Base-by-base conservation (phyloP, 2,797 vertebrate genomes). In the Remorina albescens region DNA sequence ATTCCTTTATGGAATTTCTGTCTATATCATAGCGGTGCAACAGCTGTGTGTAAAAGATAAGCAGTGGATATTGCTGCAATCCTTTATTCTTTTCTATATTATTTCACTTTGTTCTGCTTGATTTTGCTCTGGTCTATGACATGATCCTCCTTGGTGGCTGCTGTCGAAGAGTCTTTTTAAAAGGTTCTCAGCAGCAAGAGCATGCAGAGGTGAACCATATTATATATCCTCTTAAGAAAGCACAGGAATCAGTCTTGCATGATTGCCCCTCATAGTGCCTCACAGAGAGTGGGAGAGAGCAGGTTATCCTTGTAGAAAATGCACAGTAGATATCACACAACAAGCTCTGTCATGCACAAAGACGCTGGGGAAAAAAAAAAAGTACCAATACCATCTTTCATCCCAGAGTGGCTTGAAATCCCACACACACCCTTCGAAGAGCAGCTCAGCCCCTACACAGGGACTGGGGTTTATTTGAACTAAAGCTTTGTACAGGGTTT, bases 201-300 rank as follows among this genome's bases (percentile, higher is more conserved):
- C 80, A 89, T 83, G 83, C 80, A 86, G 78, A 89, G 86, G 87
- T 89, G 89, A 92, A 85, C 89, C 85, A 89, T 89, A 88, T 91
- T 91, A 92, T 89, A 89, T 88, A 88, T 90, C 90, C 89, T 92
- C 90, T 90, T 93, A 93, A 92, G 87, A 85, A 88, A 91, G 88
- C 87, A 66, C 83, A 80, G 82, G 91, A 94, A 92, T 93, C 89
- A 91, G 91, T 91, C 67, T 59, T 57, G 89, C 91, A 87, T 93
- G 86, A 88, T 88, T 84, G 86, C 86, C 67, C 85, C 82, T 86
- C 76, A 46, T 53, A 89, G 88, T 88, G 82, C 74, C 83, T 83
- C 78, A 50, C 82, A 55, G 82, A 83, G 82, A 83, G 58, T 55
- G 71, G 44, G 80, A 82, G 83, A 75, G 84, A 79, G 91, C 75